Conservation (phyloP, 2,113 vertebrate genomes). For the Eidolon helvum region DNA sequence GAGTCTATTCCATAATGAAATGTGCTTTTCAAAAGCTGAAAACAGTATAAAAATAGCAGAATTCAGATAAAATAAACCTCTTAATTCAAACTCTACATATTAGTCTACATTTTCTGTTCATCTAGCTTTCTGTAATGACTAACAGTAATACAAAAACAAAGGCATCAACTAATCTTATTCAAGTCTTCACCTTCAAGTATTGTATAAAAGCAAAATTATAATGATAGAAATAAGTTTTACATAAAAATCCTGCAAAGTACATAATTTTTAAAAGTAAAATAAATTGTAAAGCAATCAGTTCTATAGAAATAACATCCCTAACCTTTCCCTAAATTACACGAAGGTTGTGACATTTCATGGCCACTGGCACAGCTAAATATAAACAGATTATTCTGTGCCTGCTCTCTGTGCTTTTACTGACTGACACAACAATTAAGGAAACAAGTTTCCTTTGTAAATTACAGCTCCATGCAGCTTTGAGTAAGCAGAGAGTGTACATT, state of each 20-base stretch:
- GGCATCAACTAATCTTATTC: not conserved
- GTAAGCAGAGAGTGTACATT: constrained; percentile 67
- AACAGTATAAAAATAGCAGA: not conserved
- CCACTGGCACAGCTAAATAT: constrained; percentile 66
- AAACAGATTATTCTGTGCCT: constrained; percentile 49
- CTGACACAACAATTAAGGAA: constrained; percentile 69
- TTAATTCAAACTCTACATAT: not conserved
- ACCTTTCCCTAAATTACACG: constrained; percentile 53
- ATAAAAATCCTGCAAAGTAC: constrained; percentile 7
- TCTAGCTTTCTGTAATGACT: not conserved
- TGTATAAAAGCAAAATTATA: constrained; percentile 3
- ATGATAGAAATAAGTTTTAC: not conserved
- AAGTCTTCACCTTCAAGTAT: not conserved
- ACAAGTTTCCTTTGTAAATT: constrained; percentile 69
- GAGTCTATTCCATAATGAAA: constrained; percentile 28
- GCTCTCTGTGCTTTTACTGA: constrained; percentile 25
- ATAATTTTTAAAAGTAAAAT: not conserved
- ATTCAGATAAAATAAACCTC: not conserved
- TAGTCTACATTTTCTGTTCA: not conserved
- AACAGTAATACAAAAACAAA: not conserved
- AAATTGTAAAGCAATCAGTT: constrained; percentile 35
- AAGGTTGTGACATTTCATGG: constrained; percentile 60
- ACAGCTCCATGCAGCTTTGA: constrained; percentile 67
- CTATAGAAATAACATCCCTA: constrained; percentile 44
- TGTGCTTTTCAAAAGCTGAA: constrained; percentile 48